Evolutionary conservation across 1,140 invertebrate genomes (phyloP), one percentile per base, ranked within the genome.

Genomic region (Aradophagus sp.): DNA sequence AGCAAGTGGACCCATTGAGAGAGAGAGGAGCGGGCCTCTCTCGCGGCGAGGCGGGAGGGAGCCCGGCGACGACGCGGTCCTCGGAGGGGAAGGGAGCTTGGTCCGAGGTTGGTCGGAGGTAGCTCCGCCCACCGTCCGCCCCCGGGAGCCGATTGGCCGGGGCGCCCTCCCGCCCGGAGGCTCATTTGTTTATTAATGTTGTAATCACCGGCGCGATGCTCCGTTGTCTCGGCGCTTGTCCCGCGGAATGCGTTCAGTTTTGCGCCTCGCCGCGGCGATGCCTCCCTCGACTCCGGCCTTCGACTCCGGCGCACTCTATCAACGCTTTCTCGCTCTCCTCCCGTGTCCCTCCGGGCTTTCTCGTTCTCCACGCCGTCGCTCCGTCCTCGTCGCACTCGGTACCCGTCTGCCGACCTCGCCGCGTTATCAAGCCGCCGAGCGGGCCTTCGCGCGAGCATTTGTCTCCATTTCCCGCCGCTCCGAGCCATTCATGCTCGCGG

Each of bases 121-220:
- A 31, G 77, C 78, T 74, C 79, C 84, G 82, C 83, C 84, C 76
- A 73, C 47, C 68, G 67, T 55, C 77, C 83, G 83, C 82, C 84
- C 79, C 78, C 75, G 53, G 48, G 10, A 52, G 23, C 58, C 67
- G 66, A 86, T 86, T 86, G 84, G 84, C 65, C 76, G 73, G 58
- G 44, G 50, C 68, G 75, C 73, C 75, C 77, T 80, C 77, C 78
- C 80, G 81, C 82, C 81, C 78, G 70, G 73, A 80, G 83, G 76
- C 81, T 85, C 84, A 86, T 86, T 86, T 84, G 83, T 84, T 85
- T 86, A 86, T 86, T 86, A 86, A 85, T 85, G 82, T 84, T 83
- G 83, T 85, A 86, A 86, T 86, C 82, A 84, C 75, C 76, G 78
- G 80, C 76, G 76, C 79, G 82, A 84, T 84, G 77, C 79, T 82